Evolutionary conservation across 2,113 vertebrate species (phyloP), one percentile per base, ranked within the genome.

Genomic region (Solenodon paradoxus): DNA sequence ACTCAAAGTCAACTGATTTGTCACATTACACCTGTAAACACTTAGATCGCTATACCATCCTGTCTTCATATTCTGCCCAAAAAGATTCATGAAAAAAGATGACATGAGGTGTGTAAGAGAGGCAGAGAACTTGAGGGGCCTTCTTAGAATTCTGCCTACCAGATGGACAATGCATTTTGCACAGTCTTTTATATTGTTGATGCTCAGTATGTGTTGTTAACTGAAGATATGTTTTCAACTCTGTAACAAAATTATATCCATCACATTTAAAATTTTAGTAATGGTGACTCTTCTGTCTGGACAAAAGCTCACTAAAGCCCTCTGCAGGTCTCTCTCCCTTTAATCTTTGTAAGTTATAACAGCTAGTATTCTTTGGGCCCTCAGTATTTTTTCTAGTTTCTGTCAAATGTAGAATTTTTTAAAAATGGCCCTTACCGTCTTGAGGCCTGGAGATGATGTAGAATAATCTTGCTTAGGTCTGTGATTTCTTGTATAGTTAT

Each of bases 91-190:
- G 12, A 20, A n/a, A 77, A 82, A 22, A 5, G 32, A 71, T 45
- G 51, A 8, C 0, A 1, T 49, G 45, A 40, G 17, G 1, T 1
- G 2, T 57, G 32, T 22, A 53, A 0, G 0, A 0, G 9, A 32
- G 19, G 3, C n/a, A 40, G 28, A 59, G 75, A 45, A 57, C 47
- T 63, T n/a, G 16, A 80, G 17, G 19, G 2, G 15, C 61, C 61
- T 20, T 32, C 28, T 30, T 11, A 32, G 28, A 63, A 30, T 63
- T 63, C 61, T 63, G 28, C 28, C 26, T 63, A 22, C 28, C 32
- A 11, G 28, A 10, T 63, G 28, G 28, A 63, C n/a, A n/a, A n/a
- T n/a, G n/a, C n/a, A 63, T 63, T 22, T 30, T 22, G 12, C 61
- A 63, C 4, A 12, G 28, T 12, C 6, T 47, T 45, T 87, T 20